Conservation (phyloP, 2,113 vertebrate species). For the Hippocampus zosterae region DNA sequence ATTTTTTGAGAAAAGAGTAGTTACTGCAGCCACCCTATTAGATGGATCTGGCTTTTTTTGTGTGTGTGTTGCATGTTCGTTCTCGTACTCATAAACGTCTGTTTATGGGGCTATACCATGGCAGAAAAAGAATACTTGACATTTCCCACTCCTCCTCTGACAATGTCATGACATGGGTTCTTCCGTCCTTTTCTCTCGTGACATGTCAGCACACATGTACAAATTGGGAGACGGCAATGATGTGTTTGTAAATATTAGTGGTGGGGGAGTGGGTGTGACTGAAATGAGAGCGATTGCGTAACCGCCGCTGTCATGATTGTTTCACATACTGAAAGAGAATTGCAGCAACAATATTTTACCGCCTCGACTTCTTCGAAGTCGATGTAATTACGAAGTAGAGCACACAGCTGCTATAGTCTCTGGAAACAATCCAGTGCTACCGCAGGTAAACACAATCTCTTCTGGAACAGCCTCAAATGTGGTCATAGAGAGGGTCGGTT, state of each 20-base stretch:
- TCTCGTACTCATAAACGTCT: too few relatives aligned
- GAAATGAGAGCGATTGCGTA: background rate
- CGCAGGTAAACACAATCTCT: too few relatives aligned
- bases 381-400: background rate
- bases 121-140: background rate
- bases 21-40: too few relatives aligned
- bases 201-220: background rate
- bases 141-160: constrained; percentile 5
- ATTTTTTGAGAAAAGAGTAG: too few relatives aligned
- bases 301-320: background rate
- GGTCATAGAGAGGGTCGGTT: too few relatives aligned
- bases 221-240: background rate
- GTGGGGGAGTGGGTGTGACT: background rate
- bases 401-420: background rate
- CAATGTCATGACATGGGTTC: background rate
- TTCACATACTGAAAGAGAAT: background rate
- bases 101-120: too few relatives aligned
- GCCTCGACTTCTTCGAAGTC: background rate
- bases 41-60: too few relatives aligned
- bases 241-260: background rate
- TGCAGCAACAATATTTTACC: background rate
- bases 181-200: background rate
- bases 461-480: too few relatives aligned
- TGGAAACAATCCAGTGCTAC: too few relatives aligned
- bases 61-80: too few relatives aligned